Evolutionary conservation across 2,797 vertebrate genomes (phyloP), one percentile per base, ranked within the genome.

Genomic region (Lutjanus argentimaculatus): DNA sequence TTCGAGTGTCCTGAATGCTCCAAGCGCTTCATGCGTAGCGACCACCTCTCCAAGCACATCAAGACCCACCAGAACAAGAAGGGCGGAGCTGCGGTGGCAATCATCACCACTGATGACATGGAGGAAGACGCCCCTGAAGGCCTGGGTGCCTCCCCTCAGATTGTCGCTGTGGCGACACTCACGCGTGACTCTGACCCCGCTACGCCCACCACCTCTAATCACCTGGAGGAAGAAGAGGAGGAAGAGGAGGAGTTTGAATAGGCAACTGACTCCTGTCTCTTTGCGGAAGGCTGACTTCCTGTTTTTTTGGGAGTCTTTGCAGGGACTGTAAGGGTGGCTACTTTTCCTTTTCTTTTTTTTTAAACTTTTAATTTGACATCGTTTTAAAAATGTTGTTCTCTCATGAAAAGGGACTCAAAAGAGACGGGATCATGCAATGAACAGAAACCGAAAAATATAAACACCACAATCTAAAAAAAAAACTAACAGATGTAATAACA

Each of bases 11-110:
- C 98, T 0, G 99, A 99, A 86, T 99, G 99, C 94, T 98, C 97
- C 78, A 99, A 99, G 93, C 96, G 99, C 82, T 99, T 99, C 93
- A 99, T 99, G 99, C 95, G 99, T 82, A 99, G 99, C 74, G 99
- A 99, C 93, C 99, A 99, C 95, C 97, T 99, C 80, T 99, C 98
- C 0, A 99, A 99, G 95, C 99, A 99, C 91, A 98, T 99, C 93
- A 99, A 99, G 95, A 99, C 99, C 15, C 99, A 99, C 91, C 98
- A 99, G 96, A 99, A 99, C 95, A 99, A 99, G 94, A 99, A 99
- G 88, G 96, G 97, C 52, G 97, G 98, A 1, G 96, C 98, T 0
- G 97, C 98, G 8, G 96, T 99, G 92, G 97, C 98, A 89, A 99
- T 99, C 94, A 97, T 99, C 94, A 99, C 98, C 93, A 99, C 98